Conservation (phyloP, 1,140 invertebrate genomes). For the Drosophila biarmipes region DNA sequence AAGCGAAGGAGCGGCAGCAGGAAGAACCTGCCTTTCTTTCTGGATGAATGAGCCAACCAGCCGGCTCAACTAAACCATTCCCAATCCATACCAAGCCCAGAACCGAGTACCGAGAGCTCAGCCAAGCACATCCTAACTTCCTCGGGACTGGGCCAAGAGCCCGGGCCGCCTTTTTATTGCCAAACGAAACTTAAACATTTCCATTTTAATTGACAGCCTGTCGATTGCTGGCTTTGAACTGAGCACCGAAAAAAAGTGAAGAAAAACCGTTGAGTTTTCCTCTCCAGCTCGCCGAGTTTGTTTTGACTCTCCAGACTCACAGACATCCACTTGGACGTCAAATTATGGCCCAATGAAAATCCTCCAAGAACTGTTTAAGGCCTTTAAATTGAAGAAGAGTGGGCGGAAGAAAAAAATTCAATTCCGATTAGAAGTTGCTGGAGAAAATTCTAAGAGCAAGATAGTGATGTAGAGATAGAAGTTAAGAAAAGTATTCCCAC, state of each 20-base stretch:
- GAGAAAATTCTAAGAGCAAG: neutral
- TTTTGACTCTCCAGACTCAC: conserved; percentile 49
- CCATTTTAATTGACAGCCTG: conserved; percentile 80
- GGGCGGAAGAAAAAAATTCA: neutral
- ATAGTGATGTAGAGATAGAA: neutral
- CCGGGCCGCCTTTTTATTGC: conserved; percentile 58
- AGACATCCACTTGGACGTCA: conserved; percentile 52
- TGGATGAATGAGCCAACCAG: conserved; percentile 36
- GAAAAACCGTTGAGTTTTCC: conserved; percentile 25
- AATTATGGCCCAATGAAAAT: conserved; percentile 49
- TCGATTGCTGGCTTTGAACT: conserved; percentile 66
- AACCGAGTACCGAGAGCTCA: neutral
- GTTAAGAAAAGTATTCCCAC: too few relatives aligned
- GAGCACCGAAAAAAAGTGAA: conserved; percentile 22
- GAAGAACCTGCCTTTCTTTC: conserved; percentile 38
- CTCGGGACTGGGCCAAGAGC: conserved; percentile 20
- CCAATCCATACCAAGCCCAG: neutral
- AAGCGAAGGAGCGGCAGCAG: conserved; percentile 54
- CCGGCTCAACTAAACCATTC: conserved; percentile 15
- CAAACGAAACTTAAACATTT: conserved; percentile 77
- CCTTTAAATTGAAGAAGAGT: neutral
- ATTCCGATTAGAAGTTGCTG: neutral
- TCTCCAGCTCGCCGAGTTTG: conserved; percentile 43
- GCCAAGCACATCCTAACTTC: conserved; percentile 20
- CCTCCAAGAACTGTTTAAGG: conserved; percentile 15